A percentile compares a stretch with the other conserved stretches of the same genome.
Evolutionary conservation across 2,113 vertebrate genomes (phyloP).

Genomic region (Scortum barcoo): DNA sequence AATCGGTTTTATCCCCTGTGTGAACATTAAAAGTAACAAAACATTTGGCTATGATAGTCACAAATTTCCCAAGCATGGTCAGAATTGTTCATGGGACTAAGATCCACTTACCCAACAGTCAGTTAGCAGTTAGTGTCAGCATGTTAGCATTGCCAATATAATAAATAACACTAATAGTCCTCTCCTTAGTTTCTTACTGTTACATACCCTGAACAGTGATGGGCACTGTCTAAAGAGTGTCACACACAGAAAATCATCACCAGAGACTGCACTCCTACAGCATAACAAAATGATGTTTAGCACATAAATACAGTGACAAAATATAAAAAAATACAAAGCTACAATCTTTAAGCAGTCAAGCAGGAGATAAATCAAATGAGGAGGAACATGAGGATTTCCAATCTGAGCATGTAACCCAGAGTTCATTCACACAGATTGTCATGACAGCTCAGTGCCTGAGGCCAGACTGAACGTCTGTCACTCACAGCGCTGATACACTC

Average conservation of each 20-base stretch:
- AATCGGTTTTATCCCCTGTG: not conserved
- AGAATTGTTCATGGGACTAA: not conserved
- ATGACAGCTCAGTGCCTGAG: constrained; percentile 50
- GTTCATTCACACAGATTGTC: constrained; percentile 27
- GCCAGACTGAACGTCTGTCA: constrained; percentile 53
- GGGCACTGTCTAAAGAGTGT: not conserved
- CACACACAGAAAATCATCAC: not conserved
- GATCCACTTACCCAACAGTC: not conserved
- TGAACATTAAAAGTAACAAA: not conserved
- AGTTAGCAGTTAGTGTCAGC: too few species aligned
- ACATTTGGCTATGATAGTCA: not conserved
- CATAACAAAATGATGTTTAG: not conserved
- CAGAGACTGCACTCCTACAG: not conserved
- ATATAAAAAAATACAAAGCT: not conserved
- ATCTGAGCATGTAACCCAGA: constrained; percentile 31
- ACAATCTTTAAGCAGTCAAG: not conserved
- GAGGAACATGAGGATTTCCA: not conserved
- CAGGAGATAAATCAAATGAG: not conserved
- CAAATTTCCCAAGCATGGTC: not conserved
- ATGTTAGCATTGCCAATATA: not conserved
- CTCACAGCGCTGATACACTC: constrained; percentile 39
- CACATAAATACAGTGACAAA: not conserved
- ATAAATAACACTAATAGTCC: not conserved
- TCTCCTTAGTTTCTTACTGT: not conserved
- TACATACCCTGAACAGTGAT: not conserved